These are phyloP conservation scores for Drosophila ogumai DNA, from an alignment of 1,140 invertebrate genomes.

Conservation along the genomic window DNA sequence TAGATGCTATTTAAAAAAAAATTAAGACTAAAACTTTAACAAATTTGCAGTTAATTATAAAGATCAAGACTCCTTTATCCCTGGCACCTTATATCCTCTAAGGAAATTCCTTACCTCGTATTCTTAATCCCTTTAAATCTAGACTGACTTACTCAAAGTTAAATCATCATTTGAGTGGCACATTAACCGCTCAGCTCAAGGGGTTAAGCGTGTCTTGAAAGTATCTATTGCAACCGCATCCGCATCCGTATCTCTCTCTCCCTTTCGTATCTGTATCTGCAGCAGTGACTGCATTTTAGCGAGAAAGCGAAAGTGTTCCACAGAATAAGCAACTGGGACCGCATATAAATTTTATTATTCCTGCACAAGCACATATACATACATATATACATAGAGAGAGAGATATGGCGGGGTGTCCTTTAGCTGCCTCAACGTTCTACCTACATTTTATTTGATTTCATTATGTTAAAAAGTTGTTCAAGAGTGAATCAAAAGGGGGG, in stretches of 20 bases:
- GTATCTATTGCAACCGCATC: conserved; percentile 9
- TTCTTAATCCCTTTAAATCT: not conserved
- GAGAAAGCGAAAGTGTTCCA: conserved; percentile 68
- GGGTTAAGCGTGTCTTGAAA: conserved; percentile 2
- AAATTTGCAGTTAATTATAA: not conserved
- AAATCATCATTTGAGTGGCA: not conserved
- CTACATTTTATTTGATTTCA: conserved; percentile 84
- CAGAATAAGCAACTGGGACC: conserved; percentile 44
- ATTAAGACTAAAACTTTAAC: too few relatives aligned
- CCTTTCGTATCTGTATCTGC: conserved; percentile 8
- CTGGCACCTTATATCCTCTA: not conserved
- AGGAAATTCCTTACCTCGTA: not conserved
- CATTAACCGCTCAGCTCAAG: conserved; percentile 6
- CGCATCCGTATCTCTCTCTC: conserved; percentile 8
- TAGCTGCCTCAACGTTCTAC: conserved; percentile 67
- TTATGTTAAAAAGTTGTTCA: conserved; percentile 82
- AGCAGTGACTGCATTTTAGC: conserved; percentile 21
- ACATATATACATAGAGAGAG: not conserved
- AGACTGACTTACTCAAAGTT: not conserved
- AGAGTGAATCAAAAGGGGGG: conserved; percentile 64
- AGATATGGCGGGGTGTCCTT: conserved; percentile 18
- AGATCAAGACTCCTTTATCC: not conserved
- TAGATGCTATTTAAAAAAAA: too few relatives aligned
- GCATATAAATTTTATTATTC: conserved; percentile 74
- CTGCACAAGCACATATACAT: conserved; percentile 8